Percentiles rank a stretch among this genome's conserved stretches.
phyloP scores from a whole-genome alignment of 2,888 invertebrate genomes.

The Phyllotreta cruciferae region DNA sequence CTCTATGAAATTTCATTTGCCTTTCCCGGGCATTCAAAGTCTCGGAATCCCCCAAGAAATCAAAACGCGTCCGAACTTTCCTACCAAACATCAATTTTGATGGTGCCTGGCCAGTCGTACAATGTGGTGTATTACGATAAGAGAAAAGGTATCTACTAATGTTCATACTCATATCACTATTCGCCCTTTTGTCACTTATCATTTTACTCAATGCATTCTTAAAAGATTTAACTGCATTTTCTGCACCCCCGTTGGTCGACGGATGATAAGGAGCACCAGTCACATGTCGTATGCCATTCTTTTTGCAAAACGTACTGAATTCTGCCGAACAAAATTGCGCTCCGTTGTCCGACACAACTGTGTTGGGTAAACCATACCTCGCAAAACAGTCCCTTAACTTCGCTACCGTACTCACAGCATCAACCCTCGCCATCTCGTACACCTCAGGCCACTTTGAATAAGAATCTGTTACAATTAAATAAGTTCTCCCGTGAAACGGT shows the following conservation, averaged over 20 bases:
- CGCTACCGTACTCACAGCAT: conserved; percentile 3
- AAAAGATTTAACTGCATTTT: conserved; percentile 21
- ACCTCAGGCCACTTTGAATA: conserved; percentile 42
- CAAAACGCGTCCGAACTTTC: conserved; percentile 8
- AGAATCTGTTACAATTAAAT: conserved; percentile 38
- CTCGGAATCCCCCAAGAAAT: not conserved
- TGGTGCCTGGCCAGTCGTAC: not conserved
- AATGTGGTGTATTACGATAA: conserved; percentile 12
- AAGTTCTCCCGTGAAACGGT: conserved; percentile 29
- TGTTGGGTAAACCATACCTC: conserved; percentile 32
- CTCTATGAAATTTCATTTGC: not conserved
- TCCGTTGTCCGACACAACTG: conserved; percentile 45
- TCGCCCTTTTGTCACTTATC: conserved; percentile 3
- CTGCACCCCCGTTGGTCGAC: conserved; percentile 19
- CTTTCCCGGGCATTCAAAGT: not conserved
- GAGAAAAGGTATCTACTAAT: conserved; percentile 15
- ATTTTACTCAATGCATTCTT: conserved; percentile 17
- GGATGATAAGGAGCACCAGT: conserved; percentile 15
- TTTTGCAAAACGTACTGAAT: conserved; percentile 41
- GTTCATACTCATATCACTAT: too few species aligned
- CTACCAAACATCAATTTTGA: conserved; percentile 12
- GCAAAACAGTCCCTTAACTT: conserved; percentile 20
- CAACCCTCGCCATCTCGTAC: conserved; percentile 19
- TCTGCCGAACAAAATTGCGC: conserved; percentile 43
- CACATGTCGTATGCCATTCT: conserved; percentile 41